Percentiles rank a stretch among this genome's conserved stretches.
Evolutionary conservation across 1,140 invertebrate genomes (phyloP).

Genomic region (Vanessa atalanta): DNA sequence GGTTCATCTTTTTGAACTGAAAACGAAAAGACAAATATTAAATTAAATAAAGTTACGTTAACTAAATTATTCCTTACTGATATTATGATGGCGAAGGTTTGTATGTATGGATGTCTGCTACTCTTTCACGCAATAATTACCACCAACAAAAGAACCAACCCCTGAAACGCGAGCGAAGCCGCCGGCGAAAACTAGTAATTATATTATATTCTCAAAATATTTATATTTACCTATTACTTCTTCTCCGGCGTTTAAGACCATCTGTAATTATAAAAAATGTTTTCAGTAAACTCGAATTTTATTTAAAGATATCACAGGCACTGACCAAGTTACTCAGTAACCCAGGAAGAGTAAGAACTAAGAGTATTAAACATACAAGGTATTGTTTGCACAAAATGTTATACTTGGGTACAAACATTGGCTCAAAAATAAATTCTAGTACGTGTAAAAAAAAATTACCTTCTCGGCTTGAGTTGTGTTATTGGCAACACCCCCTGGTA

Average conservation of each 20-base stretch:
- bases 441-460: conserved; percentile 37
- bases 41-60: neutral
- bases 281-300: neutral
- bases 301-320: too few species aligned
- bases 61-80: neutral
- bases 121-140: too few species aligned
- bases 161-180: too few species aligned
- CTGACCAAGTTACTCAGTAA: too few species aligned
- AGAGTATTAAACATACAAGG: too few species aligned
- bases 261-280: conserved; percentile 40
- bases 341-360: too few species aligned
- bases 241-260: conserved; percentile 47
- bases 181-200: neutral
- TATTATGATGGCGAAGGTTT: too few species aligned
- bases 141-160: too few species aligned
- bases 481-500: conserved; percentile 71
- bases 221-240: conserved; percentile 48
- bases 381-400: too few species aligned
- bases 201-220: neutral
- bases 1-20: conserved; percentile 65
- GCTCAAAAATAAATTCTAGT: too few species aligned
- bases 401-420: too few species aligned
- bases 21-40: neutral
- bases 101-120: too few species aligned
- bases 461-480: conserved; percentile 64